Evolutionary conservation across 2,113 vertebrate genomes (phyloP).

Genomic region (Sigmodon hispidus): DNA sequence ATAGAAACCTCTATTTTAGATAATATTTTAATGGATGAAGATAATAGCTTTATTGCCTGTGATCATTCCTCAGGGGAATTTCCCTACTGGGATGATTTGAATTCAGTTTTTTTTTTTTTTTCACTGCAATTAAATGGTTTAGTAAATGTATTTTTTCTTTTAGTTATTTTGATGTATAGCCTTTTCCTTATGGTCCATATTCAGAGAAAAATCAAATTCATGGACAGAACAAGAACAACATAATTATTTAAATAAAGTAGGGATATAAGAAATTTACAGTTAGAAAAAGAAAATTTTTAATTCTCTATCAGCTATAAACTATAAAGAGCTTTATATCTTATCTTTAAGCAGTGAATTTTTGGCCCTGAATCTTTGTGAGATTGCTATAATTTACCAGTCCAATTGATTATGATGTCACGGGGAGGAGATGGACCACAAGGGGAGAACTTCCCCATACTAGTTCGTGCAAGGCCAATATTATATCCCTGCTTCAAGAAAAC

Average conservation of each 20-base stretch:
- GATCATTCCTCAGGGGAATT: constrained; percentile 71
- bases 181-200: constrained; percentile 27
- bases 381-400: constrained; percentile 60
- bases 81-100: constrained; percentile 56
- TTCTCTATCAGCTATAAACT: constrained; percentile 18
- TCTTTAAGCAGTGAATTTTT: constrained; percentile 50
- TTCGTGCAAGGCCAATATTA: constrained; percentile 55
- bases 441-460: constrained; percentile 63
- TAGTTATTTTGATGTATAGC: constrained; percentile 55
- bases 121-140: constrained; percentile 38
- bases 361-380: constrained; percentile 60
- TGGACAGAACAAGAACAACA: constrained; percentile 1
- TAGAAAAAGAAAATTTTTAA: constrained; percentile 26
- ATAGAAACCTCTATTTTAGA: constrained; percentile 77
- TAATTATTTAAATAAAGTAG: constrained; percentile 31
- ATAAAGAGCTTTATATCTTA: constrained; percentile 55
- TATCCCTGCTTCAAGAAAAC: constrained; percentile 40
- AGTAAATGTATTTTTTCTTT: constrained; percentile 58
- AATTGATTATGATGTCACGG: constrained; percentile 65
- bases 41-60: constrained; percentile 76
- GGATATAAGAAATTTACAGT: constrained; percentile 45
- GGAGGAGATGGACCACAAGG: constrained; percentile 52
- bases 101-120: constrained; percentile 65
- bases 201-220: constrained; percentile 1
- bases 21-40: constrained; percentile 80